Evolutionary conservation across 2,888 invertebrate genomes (phyloP).

Genomic region (Megaustenia siamemsis): DNA sequence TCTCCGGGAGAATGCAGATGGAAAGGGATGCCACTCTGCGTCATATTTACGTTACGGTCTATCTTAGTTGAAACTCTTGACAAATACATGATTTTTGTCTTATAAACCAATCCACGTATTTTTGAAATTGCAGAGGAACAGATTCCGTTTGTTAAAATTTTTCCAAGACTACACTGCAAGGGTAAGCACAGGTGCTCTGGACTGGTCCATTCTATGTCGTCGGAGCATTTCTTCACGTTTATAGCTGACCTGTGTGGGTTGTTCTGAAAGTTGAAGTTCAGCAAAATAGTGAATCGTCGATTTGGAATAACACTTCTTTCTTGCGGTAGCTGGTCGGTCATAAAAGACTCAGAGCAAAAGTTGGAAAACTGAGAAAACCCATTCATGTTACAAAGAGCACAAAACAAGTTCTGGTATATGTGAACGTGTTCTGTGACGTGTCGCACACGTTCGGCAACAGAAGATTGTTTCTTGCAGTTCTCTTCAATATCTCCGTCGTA

Average conservation of each 20-base stretch:
- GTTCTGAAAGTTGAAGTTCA: neutral
- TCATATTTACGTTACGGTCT: no score
- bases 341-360: neutral
- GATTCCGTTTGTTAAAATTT: neutral
- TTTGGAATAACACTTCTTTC: neutral
- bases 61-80: no score
- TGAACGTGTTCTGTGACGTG: no score
- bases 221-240: neutral
- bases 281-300: neutral
- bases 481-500: conserved; percentile 8
- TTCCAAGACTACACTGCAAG: conserved; percentile 26
- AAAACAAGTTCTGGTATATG: conserved; percentile 26
- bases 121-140: neutral
- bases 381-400: conserved; percentile 33
- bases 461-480: neutral
- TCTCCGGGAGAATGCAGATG: conserved; percentile 13
- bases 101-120: conserved; percentile 30
- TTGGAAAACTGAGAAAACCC: neutral
- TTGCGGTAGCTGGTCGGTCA: no score
- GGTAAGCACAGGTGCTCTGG: conserved; percentile 20
- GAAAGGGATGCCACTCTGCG: no score
- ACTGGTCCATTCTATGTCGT: neutral
- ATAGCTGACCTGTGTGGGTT: neutral
- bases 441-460: neutral
- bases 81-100: neutral